phyloP scores from a whole-genome alignment of 2,888 invertebrate genomes.

The Anorthoa munda region DNA sequence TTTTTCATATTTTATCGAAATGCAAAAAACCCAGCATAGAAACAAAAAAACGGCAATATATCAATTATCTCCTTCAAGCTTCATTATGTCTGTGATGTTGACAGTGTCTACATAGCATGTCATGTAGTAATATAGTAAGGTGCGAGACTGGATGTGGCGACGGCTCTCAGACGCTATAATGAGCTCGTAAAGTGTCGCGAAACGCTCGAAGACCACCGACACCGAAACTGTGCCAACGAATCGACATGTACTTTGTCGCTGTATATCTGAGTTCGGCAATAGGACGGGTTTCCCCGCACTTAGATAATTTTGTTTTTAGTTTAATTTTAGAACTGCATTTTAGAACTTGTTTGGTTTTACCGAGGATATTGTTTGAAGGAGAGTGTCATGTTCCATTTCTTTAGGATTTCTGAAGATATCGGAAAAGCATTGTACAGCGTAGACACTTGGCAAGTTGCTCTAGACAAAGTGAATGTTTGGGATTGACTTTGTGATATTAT shows the following conservation, averaged over 20 bases:
- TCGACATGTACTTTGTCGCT: constrained; percentile 35
- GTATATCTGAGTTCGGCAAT: constrained; percentile 49
- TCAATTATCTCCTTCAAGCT: constrained; percentile 20
- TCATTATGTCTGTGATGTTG: constrained; percentile 30
- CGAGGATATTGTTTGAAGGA: neutral
- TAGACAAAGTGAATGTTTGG: neutral
- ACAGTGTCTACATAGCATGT: constrained; percentile 36
- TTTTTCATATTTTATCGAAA: neutral
- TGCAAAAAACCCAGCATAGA: constrained; percentile 2
- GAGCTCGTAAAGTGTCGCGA: constrained; percentile 69
- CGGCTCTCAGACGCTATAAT: constrained; percentile 68
- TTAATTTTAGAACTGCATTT: constrained; percentile 33
- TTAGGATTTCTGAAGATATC: neutral
- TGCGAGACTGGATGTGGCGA: constrained; percentile 53
- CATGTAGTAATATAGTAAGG: constrained; percentile 64
- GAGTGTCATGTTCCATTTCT: constrained; percentile 1
- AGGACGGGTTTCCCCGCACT: constrained; percentile 63
- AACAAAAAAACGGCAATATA: constrained; percentile 25
- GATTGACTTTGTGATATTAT: neutral
- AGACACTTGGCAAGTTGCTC: too few species aligned
- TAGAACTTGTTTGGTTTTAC: neutral
- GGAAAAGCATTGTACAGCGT: neutral
- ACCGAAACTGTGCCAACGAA: constrained; percentile 61
- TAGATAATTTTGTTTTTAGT: constrained; percentile 6
- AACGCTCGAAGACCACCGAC: constrained; percentile 65